These are phyloP conservation scores for Hyles lineata DNA, from an alignment of 2,888 invertebrate species.

Conservation along the genomic window DNA sequence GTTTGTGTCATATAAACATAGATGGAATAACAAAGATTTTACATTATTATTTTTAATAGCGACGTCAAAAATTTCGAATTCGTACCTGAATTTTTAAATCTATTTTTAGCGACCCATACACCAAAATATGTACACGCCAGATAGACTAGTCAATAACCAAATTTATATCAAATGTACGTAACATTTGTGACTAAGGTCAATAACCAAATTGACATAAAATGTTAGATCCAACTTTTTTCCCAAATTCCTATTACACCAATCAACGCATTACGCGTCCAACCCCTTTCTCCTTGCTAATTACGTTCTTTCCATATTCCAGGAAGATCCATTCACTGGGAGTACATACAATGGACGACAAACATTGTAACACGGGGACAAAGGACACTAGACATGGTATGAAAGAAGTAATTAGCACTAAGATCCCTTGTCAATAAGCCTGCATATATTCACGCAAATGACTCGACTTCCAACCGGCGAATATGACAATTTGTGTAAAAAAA, in stretches of 20 bases:
- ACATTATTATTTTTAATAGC: too few relatives aligned
- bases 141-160: too few relatives aligned
- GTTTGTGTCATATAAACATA: too few relatives aligned
- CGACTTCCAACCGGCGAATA: slow-evolving; percentile 10
- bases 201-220: too few relatives aligned
- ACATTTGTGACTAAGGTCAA: too few relatives aligned
- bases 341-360: slow-evolving; percentile 6
- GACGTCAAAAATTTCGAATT: too few relatives aligned
- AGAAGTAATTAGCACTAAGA: slow-evolving; percentile 28
- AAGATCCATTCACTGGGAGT: neutral
- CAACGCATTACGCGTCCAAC: neutral
- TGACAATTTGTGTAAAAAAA: neutral
- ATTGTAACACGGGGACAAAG: slow-evolving; percentile 4
- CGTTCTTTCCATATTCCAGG: neutral
- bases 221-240: too few relatives aligned
- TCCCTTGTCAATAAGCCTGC: slow-evolving; percentile 19
- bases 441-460: slow-evolving; percentile 8
- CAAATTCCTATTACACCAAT: neutral
- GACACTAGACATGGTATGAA: slow-evolving; percentile 5
- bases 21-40: too few relatives aligned
- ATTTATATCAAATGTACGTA: too few relatives aligned
- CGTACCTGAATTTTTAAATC: too few relatives aligned
- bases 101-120: too few relatives aligned
- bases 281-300: neutral
- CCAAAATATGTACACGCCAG: too few relatives aligned